These are phyloP conservation scores for Pelodytes ibericus DNA, from an alignment of 2,797 vertebrate species.

Conservation along the genomic window DNA sequence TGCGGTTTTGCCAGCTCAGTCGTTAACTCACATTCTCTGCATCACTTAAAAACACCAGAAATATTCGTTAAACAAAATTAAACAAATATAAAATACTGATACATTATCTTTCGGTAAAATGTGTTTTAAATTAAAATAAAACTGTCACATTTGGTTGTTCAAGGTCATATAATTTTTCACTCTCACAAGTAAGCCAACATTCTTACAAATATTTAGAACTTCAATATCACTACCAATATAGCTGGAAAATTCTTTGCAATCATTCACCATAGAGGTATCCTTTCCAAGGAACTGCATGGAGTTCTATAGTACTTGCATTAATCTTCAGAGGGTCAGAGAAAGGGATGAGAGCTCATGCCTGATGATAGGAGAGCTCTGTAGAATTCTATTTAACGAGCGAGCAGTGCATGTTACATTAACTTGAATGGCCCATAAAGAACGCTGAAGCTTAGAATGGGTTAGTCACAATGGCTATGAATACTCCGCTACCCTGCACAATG, in stretches of 20 bases:
- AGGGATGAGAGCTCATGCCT: not conserved
- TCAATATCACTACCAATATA: slow-evolving; percentile 43
- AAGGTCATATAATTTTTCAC: slow-evolving; percentile 15
- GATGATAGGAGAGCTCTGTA: not conserved
- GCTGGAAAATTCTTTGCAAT: slow-evolving; percentile 33
- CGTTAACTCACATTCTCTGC: too few relatives aligned
- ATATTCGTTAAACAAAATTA: too few relatives aligned
- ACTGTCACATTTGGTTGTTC: slow-evolving; percentile 10
- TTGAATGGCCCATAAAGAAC: not conserved
- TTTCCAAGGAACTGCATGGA: slow-evolving; percentile 9
- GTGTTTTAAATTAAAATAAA: too few relatives aligned
- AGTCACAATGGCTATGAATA: not conserved
- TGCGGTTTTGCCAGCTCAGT: too few relatives aligned
- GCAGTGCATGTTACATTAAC: slow-evolving; percentile 6
- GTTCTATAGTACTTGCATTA: not conserved
- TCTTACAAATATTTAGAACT: slow-evolving; percentile 43
- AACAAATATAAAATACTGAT: too few relatives aligned
- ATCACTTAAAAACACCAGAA: too few relatives aligned
- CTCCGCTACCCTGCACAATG: not conserved
- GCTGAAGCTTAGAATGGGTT: not conserved
- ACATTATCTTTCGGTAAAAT: too few relatives aligned
- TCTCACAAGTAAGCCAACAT: slow-evolving; percentile 30
- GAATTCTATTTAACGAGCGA: not conserved
- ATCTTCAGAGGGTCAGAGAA: slow-evolving; percentile 7
- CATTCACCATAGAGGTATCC: slow-evolving; percentile 18